Evolutionary conservation across 2,888 invertebrate species (phyloP).

Genomic region (Dynastes maya): DNA sequence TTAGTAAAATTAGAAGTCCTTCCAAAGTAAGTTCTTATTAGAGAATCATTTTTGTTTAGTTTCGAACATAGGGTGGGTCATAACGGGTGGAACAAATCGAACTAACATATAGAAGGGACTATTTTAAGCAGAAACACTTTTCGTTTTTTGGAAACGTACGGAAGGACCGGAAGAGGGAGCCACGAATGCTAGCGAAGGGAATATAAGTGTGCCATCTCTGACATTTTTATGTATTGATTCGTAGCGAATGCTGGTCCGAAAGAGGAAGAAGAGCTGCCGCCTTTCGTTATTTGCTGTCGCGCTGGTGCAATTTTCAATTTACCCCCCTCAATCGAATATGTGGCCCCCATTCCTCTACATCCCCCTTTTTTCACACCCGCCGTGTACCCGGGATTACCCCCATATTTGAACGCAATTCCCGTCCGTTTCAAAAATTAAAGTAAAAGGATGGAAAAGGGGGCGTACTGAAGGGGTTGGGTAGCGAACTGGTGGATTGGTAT

Average conservation of each 20-base stretch:
- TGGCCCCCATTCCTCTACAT: not conserved
- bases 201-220: conserved; percentile 3
- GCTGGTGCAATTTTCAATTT: conserved; percentile 15
- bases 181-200: too few relatives aligned
- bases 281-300: conserved; percentile 1
- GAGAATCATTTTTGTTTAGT: too few relatives aligned
- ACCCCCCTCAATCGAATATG: not conserved
- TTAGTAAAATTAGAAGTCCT: too few relatives aligned
- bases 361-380: not conserved
- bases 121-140: too few relatives aligned
- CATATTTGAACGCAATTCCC: not conserved
- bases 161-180: too few relatives aligned
- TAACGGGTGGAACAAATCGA: too few relatives aligned
- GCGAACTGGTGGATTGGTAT: too few relatives aligned
- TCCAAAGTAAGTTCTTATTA: too few relatives aligned
- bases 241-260: conserved; percentile 4
- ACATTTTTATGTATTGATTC: conserved; percentile 12
- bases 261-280: not conserved
- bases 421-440: conserved; percentile 6
- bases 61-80: too few relatives aligned
- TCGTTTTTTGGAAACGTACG: too few relatives aligned
- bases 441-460: not conserved
- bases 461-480: not conserved
- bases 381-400: not conserved
- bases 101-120: too few relatives aligned